Base-by-base conservation (phyloP, 2,797 vertebrate genomes). In the Anas georgica region DNA sequence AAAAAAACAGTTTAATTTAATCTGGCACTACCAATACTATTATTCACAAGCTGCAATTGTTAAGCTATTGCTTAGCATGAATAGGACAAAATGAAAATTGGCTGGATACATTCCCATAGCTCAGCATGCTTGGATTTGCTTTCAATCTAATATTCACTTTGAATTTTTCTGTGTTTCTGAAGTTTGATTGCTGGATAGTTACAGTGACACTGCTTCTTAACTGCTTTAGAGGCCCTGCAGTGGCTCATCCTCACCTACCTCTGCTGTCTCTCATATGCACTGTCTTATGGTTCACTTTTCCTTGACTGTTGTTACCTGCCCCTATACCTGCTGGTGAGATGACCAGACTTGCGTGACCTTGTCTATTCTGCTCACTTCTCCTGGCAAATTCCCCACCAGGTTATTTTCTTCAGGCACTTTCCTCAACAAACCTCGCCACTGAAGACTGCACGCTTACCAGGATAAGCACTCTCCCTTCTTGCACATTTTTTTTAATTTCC, bases 71-170 rank as follows among this genome's bases (percentile, higher is more conserved):
- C 84, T 94, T 81, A 43, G 52, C 55, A 91, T 94, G 82, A 97
- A 96, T 95, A 95, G 62, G 46, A 46, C 23, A 86, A 95, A 96
- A 96, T 95, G 59, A 96, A 92, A 93, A 92, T 88, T 92, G 91
- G 63, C 77, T 90, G 85, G 60, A 83, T 17, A 12, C 14, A 41
- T 60, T 95, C 86, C 58, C 21, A 4, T 88, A 76, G 66, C 84
- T 73, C 76, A 95, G 3, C n/a, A 54, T 56, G 77, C 37, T 75
- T 92, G 63, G 69, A 91, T 86, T 87, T 83, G 31, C 50, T 93
- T 92, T 69, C 93, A 68, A 28, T 78, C n/a, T 78, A 88, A 89
- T 89, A 45, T 87, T 69, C 18, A 69, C 29, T 86, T 35, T 59
- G 41, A 93, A 73, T 87, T 91, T 62, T 62, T 28, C 33, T 48